Percentiles rank a stretch among this genome's conserved stretches.
These are phyloP conservation scores for Rousettus leschenaultii DNA, from an alignment of 2,113 vertebrate species.

Conservation along the genomic window DNA sequence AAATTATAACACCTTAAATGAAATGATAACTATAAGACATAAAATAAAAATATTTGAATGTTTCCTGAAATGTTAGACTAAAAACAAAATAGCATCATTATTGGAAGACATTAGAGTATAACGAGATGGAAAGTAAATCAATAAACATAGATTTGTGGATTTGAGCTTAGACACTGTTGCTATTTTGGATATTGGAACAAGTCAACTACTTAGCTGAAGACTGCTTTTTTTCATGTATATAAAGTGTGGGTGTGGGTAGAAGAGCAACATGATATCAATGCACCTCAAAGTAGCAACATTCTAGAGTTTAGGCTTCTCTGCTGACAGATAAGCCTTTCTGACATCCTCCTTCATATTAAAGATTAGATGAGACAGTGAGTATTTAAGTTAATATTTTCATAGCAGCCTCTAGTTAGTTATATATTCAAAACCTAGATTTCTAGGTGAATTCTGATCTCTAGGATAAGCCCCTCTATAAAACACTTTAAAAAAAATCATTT, in stretches of 20 bases:
- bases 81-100: neutral
- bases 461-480: neutral
- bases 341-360: neutral
- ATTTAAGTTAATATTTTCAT: neutral
- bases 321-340: neutral
- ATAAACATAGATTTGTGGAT: neutral
- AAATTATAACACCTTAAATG: neutral
- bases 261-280: neutral
- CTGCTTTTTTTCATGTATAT: neutral
- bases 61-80: neutral
- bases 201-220: neutral
- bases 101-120: neutral
- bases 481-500: neutral
- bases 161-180: neutral
- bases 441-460: neutral
- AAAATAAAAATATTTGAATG: neutral
- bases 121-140: neutral
- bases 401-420: neutral
- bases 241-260: neutral
- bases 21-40: neutral
- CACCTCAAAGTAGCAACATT: neutral
- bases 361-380: neutral
- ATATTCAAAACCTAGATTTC: neutral
- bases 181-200: neutral
- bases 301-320: neutral